phyloP scores from a whole-genome alignment of 2,113 vertebrate species.

The Rhinichthys klamathensis region DNA sequence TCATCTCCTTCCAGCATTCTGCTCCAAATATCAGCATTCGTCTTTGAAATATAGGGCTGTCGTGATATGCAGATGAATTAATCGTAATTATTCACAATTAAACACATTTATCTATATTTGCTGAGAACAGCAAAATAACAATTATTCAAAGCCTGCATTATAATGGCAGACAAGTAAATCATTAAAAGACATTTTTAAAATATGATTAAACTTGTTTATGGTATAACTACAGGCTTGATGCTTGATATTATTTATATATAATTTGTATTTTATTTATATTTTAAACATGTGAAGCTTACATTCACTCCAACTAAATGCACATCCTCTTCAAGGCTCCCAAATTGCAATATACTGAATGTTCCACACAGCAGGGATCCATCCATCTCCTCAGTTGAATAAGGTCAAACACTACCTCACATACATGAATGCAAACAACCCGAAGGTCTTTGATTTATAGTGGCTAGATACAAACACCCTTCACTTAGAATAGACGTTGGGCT shows the following conservation, averaged over 20 bases:
- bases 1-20: not conserved
- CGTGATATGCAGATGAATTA: constrained; percentile 7
- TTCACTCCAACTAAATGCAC: constrained; percentile 29
- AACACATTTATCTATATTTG: not conserved
- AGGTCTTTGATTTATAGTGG: constrained; percentile 48
- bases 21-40: not conserved
- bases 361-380: constrained; percentile 43
- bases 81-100: not conserved
- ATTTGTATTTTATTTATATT: not conserved
- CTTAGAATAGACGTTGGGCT: constrained; percentile 12
- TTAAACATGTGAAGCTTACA: not conserved
- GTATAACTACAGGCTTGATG: no score
- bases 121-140: not conserved
- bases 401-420: constrained; percentile 54
- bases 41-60: not conserved
- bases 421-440: constrained; percentile 49
- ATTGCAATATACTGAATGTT: constrained; percentile 21
- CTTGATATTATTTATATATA: not conserved
- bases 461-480: constrained; percentile 34
- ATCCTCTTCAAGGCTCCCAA: constrained; percentile 21
- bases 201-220: no score
- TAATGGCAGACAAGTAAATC: not conserved
- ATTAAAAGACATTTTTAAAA: not conserved
- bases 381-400: constrained; percentile 53
- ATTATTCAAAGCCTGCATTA: not conserved